Evolutionary conservation across 2,113 vertebrate species (phyloP).

Genomic region (Rutilus rutilus): DNA sequence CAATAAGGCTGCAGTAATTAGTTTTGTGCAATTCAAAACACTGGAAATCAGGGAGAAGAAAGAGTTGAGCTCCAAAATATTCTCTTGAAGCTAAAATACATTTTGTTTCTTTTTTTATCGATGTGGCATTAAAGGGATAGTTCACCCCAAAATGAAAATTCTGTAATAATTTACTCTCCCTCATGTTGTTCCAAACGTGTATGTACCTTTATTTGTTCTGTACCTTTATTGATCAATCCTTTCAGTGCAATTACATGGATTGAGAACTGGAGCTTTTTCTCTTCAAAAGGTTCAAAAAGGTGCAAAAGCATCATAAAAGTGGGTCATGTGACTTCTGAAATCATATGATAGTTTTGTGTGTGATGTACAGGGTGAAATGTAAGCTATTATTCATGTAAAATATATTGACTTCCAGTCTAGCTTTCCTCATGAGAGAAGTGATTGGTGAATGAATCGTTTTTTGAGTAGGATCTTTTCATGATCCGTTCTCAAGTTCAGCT

Average conservation of each 20-base stretch:
- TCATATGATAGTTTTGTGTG: not conserved
- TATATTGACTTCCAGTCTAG: not conserved
- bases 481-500: not conserved
- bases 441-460: not conserved
- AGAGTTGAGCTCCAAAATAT: not conserved
- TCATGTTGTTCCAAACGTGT: not conserved
- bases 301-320: not conserved
- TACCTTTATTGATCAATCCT: no score
- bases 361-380: not conserved
- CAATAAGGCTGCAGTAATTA: slow-evolving; percentile 7
- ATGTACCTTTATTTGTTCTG: not conserved
- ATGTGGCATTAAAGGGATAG: not conserved
- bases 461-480: not conserved
- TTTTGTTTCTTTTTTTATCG: not conserved
- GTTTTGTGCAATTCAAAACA: not conserved
- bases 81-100: slow-evolving; percentile 11
- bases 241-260: not conserved
- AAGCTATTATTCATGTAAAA: not conserved
- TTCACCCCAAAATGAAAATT: not conserved
- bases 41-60: not conserved
- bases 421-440: not conserved
- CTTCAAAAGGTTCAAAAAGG: not conserved
- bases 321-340: not conserved
- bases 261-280: not conserved
- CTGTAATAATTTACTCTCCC: not conserved